Conservation (phyloP, 1,140 invertebrate species). For the Harpegnathos saltator region DNA sequence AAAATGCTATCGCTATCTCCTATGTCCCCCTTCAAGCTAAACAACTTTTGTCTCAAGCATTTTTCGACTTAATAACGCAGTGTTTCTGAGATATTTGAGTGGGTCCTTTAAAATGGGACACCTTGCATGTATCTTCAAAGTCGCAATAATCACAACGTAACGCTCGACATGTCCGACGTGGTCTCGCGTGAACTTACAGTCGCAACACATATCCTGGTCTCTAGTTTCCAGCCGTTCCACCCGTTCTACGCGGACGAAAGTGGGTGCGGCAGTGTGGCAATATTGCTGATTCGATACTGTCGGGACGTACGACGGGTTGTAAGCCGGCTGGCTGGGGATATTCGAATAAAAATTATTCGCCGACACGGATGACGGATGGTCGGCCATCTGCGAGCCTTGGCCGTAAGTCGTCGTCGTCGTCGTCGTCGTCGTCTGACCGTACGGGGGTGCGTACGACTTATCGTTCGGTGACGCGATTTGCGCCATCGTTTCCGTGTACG, state of each 20-base stretch:
- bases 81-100: background rate
- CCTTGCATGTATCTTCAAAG: background rate
- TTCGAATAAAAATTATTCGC: slow-evolving; percentile 12
- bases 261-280: background rate
- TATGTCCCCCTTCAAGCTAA: too few relatives aligned
- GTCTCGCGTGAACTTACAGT: slow-evolving; percentile 4
- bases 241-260: background rate
- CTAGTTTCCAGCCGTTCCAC: too few relatives aligned
- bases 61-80: too few relatives aligned
- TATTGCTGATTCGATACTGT: slow-evolving; percentile 8
- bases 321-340: background rate
- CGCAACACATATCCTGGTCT: too few relatives aligned
- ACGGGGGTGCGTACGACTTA: background rate
- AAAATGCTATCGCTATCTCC: too few relatives aligned
- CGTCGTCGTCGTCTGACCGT: background rate
- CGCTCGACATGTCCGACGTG: background rate
- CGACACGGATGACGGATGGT: background rate
- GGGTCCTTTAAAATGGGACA: background rate
- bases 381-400: background rate
- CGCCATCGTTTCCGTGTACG: slow-evolving; percentile 21
- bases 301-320: background rate
- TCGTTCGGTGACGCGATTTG: background rate
- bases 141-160: background rate
- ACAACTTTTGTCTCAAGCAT: too few relatives aligned
- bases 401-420: background rate